Base-by-base conservation (phyloP, 2,888 invertebrate species). In the Dastarcus helophoroides region DNA sequence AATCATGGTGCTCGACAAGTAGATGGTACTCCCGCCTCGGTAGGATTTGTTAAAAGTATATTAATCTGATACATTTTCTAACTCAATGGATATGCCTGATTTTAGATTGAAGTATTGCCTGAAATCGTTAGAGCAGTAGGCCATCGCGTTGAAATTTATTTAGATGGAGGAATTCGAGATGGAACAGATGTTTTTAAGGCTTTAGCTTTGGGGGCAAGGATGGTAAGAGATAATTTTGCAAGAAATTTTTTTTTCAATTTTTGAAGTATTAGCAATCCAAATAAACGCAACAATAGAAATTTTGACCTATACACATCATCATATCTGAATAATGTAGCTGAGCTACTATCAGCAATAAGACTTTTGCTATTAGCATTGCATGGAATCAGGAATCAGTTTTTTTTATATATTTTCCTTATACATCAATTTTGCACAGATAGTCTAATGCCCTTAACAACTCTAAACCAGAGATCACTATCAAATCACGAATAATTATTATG, bases 1-100 rank as follows among this genome's bases (percentile, higher is more conserved):
- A 94, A 94, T 60, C 94, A 94, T 57, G 94, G 94, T 2, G 94
- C 81, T 0, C 68, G 93, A 36, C 94, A 94, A 62, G 62, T 90
- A 17, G 90, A 90, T 53, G 73, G 77, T n/a, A 79, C 81, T 6
- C 80, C 85, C 8, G 76, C 91, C 7, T 72, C 89, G 32, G 85
- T 86, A 65, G 56, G 53, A 46, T 16, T 22, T 12, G 2, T 11
- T n/a, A 15, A 12, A 22, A 14, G 7, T 26, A 19, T 17, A 10
- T 9, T 11, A 15, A 23, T 15, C n/a, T 15, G 12, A 19, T 29
- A 1, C 23, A 17, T 17, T 17, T 17, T 17, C 19, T n/a, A 17
- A 7, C 19, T 17, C 19, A 17, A n/a, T n/a, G 19, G 6, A 17
- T 17, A 17, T 17, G 19, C n/a, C 19, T n/a, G 32, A 38, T 46